Base-by-base conservation (phyloP, 2,888 invertebrate species). In the Diplolepis rosae region DNA sequence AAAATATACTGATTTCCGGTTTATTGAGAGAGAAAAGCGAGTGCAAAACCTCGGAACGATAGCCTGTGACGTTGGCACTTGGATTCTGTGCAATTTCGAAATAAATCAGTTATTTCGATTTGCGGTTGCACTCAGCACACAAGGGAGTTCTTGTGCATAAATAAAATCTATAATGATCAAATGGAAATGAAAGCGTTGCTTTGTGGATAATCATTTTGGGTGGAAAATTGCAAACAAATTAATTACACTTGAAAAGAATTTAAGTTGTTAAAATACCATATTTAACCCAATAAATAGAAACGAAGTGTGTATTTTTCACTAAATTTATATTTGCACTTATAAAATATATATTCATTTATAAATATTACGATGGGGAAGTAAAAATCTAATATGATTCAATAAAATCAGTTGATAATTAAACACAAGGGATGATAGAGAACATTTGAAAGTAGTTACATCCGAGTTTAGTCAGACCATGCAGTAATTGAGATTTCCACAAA, bases 11-110 rank as follows among this genome's bases (percentile, higher is more conserved):
- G 15, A 54, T 54, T 56, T 56, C 32, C 56, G 22, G 32, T 32
- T 56, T 11, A 56, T 32, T 22, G 22, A 30, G 56, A 56, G 32
- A 35, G 56, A 18, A 56, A 56, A 56, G 22, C 56, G 56, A 56
- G 32, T 18, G 56, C 32, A 56, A 56, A 56, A 56, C 32, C 56
- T 56, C 56, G 56, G 32, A 56, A 56, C 56, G 30, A 56, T 32
- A 56, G 22, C 32, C 9, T 18, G 9, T 54, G 32, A 32, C 15
- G 32, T 22, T 30, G 56, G 54, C 18, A 32, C 18, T 54, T 54
- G 32, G 22, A 22, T 56, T 35, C 18, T 6, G 30, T 0, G 30
- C 9, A 56, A 35, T 56, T n/a, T 56, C 32, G 35, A 35, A 35
- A 56, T 56, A 56, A 56, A 56, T 56, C 32, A 18, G 32, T 56